Percentiles rank a stretch among this genome's conserved stretches.
These are phyloP conservation scores for Lasius platythorax DNA, from an alignment of 2,888 invertebrate species.

Conservation along the genomic window DNA sequence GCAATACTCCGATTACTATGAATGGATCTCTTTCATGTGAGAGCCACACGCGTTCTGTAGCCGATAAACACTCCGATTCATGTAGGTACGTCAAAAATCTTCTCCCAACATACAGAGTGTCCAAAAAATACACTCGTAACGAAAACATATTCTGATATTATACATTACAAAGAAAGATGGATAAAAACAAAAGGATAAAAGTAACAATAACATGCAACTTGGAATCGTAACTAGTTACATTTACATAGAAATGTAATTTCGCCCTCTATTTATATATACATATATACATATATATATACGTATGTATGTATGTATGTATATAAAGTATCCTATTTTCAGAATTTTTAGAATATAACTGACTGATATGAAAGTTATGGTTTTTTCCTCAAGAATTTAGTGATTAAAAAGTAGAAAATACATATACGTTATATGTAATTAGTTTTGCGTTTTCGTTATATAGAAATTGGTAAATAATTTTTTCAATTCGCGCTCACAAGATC, in stretches of 20 bases:
- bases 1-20: constrained; percentile 65
- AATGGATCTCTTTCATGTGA: constrained; percentile 72
- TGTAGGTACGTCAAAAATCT: constrained; percentile 53
- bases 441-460: background rate
- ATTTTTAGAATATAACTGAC: too few relatives aligned
- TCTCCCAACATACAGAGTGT: constrained; percentile 30
- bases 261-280: too few relatives aligned
- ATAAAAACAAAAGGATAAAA: background rate
- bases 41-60: constrained; percentile 68
- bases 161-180: background rate
- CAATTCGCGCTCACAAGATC: background rate
- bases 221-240: background rate
- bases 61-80: constrained; percentile 56
- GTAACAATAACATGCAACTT: background rate
- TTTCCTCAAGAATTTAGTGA: background rate
- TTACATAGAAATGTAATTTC: background rate
- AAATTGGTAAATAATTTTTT: background rate
- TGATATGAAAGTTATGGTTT: too few relatives aligned
- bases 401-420: background rate
- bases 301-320: too few relatives aligned
- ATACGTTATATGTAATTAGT: too few relatives aligned
- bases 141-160: background rate
- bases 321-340: background rate
- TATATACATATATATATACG: too few relatives aligned
- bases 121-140: background rate